Conservation (phyloP, 2,888 invertebrate genomes). For the Elegia similella region DNA sequence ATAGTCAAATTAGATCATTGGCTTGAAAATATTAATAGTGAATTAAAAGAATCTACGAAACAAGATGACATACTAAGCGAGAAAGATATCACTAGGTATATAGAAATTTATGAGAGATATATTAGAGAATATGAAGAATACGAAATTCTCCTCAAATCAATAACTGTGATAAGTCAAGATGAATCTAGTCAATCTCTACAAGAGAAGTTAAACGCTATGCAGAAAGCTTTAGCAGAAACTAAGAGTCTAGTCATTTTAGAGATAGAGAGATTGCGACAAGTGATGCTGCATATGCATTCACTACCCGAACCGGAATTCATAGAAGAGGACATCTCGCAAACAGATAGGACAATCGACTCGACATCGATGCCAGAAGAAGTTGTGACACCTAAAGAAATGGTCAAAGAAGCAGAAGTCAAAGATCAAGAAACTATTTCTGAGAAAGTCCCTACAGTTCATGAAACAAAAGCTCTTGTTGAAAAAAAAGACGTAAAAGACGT, state of each 20-base stretch:
- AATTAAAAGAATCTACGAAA: constrained; percentile 69
- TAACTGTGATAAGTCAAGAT: constrained; percentile 68
- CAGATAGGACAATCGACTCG: constrained; percentile 85
- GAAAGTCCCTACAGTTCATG: constrained; percentile 39
- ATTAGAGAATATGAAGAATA: constrained; percentile 73
- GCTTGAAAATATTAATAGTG: constrained; percentile 72
- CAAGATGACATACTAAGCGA: constrained; percentile 60
- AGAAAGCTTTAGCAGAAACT: constrained; percentile 82
- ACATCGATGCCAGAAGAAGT: constrained; percentile 88
- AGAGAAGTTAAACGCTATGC: constrained; percentile 80
- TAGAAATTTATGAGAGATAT: constrained; percentile 72
- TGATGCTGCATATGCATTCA: constrained; percentile 63
- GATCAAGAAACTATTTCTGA: constrained; percentile 32
- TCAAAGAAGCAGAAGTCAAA: constrained; percentile 33
- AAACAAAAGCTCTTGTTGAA: constrained; percentile 42
- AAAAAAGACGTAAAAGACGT: constrained; percentile 30
- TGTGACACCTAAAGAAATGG: constrained; percentile 58
- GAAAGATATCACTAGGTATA: constrained; percentile 67
- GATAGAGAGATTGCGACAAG: constrained; percentile 77
- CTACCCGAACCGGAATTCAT: constrained; percentile 49
- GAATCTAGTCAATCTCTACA: constrained; percentile 78
- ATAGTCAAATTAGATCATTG: constrained; percentile 72
- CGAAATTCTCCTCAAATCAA: constrained; percentile 65
- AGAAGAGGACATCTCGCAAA: constrained; percentile 77
- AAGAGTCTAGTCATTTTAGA: constrained; percentile 82